Conservation (phyloP, 2,113 vertebrate species). For the Microtus richardsoni region DNA sequence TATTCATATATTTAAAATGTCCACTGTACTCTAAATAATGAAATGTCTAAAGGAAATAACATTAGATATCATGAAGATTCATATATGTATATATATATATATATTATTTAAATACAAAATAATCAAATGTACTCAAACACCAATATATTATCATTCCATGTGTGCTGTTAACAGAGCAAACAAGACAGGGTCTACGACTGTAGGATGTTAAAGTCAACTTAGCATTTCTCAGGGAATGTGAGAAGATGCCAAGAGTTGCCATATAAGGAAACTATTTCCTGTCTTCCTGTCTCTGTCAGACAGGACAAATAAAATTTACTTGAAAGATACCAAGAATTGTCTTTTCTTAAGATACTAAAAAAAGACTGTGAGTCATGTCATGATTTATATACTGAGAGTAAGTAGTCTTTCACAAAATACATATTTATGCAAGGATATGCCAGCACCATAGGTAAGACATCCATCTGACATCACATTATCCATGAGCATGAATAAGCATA, state of each 20-base stretch:
- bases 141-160: neutral
- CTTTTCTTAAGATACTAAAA: neutral
- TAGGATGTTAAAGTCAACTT: neutral
- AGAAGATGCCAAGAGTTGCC: neutral
- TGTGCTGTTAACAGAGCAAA: neutral
- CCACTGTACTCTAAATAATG: neutral
- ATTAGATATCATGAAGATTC: neutral
- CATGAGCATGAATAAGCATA: neutral
- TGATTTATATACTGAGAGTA: neutral
- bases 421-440: neutral
- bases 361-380: neutral
- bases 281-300: neutral
- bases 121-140: neutral
- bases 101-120: neutral
- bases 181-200: too few species aligned
- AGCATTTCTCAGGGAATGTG: neutral
- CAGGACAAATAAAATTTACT: neutral
- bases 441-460: neutral
- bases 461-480: neutral
- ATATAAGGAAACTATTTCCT: neutral
- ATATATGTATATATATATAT: too few species aligned
- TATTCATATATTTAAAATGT: constrained; percentile 1
- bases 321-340: neutral
- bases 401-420: neutral
- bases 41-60: neutral